A percentile compares a stretch with the other conserved stretches of the same genome.
phyloP scores from a whole-genome alignment of 1,140 invertebrate genomes.

The Papilio polytes region DNA sequence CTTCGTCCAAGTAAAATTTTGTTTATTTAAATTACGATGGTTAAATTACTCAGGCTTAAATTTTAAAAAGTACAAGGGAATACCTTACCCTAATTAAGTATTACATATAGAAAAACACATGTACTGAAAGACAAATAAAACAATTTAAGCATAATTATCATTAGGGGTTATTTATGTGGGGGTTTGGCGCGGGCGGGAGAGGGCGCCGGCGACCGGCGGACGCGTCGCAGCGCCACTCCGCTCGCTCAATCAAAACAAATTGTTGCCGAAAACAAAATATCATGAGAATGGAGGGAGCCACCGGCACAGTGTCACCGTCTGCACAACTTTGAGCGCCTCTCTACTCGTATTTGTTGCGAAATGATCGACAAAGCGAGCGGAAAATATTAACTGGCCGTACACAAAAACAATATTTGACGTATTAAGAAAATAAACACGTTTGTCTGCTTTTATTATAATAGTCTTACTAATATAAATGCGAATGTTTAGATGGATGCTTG shows the following conservation, averaged over 20 bases:
- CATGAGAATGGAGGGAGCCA: conserved; percentile 5
- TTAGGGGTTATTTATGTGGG: conserved; percentile 37
- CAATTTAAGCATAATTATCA: conserved; percentile 39
- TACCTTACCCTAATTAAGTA: neutral
- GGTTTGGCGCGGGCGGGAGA: conserved; percentile 2
- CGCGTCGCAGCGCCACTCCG: neutral
- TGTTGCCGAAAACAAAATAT: conserved; percentile 40
- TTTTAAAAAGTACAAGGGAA: neutral
- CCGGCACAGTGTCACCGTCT: conserved; percentile 35
- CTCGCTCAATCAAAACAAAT: conserved; percentile 35
- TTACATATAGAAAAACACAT: conserved; percentile 18
- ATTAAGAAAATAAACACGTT: neutral
- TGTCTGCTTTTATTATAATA: neutral
- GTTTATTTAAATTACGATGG: neutral
- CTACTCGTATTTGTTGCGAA: conserved; percentile 15
- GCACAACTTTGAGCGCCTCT: conserved; percentile 19
- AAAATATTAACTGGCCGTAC: conserved; percentile 18
- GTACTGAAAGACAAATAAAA: conserved; percentile 31
- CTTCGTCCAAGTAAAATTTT: neutral
- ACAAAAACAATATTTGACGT: conserved; percentile 11
- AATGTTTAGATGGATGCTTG: too few relatives aligned
- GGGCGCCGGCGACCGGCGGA: conserved; percentile 20
- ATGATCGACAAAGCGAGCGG: neutral
- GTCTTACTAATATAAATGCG: too few relatives aligned
- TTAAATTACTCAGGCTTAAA: neutral